Percentiles rank a stretch among this genome's conserved stretches.
phyloP scores from a whole-genome alignment of 2,888 invertebrate species.

The Lysandra bellargus region DNA sequence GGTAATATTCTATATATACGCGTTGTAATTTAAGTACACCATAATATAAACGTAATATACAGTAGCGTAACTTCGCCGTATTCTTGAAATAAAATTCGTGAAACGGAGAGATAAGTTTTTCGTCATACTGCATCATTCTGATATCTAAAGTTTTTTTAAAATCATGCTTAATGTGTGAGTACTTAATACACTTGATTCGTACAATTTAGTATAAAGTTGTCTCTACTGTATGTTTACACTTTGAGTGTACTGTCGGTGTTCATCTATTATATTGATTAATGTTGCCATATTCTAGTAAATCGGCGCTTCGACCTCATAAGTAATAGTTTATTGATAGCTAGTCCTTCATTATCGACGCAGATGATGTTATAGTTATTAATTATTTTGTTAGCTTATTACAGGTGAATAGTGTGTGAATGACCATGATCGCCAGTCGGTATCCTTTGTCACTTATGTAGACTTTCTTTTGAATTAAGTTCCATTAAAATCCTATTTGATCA shows the following conservation, averaged over 20 bases:
- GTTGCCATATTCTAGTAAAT: background rate
- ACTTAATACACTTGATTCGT: too few species aligned
- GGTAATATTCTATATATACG: conserved; percentile 15
- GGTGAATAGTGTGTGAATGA: background rate
- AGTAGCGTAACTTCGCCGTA: background rate
- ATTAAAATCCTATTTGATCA: too few species aligned
- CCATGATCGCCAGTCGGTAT: too few species aligned
- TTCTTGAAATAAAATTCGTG: background rate
- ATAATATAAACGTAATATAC: background rate
- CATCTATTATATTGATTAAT: conserved; percentile 26
- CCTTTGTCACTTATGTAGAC: too few species aligned
- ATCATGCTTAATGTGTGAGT: too few species aligned
- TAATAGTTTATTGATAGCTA: conserved; percentile 1
- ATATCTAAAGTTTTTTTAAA: too few species aligned
- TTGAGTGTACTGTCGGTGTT: background rate
- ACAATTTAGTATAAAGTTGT: too few species aligned
- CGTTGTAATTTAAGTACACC: background rate
- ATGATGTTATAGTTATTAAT: background rate
- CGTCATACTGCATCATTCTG: too few species aligned
- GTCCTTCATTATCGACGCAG: background rate
- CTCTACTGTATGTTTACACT: too few species aligned
- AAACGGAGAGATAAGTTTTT: background rate
- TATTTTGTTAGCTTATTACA: background rate
- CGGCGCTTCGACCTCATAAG: conserved; percentile 14
- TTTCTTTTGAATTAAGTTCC: too few species aligned